These are phyloP conservation scores for Boulengeromyrus knoepffleri DNA, from an alignment of 2,113 vertebrate species.

Conservation along the genomic window DNA sequence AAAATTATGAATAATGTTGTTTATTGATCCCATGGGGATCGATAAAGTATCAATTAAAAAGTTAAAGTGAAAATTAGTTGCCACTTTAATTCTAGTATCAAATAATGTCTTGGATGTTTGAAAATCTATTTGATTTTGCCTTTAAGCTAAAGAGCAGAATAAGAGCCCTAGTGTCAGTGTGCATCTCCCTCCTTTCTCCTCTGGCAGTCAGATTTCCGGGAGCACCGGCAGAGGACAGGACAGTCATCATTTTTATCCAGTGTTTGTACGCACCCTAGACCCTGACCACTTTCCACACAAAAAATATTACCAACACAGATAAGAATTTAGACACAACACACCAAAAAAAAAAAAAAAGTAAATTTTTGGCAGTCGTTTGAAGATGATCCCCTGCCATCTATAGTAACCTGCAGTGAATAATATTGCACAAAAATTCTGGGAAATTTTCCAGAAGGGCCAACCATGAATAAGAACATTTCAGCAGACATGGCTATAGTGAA, in stretches of 20 bases:
- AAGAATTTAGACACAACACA: neutral
- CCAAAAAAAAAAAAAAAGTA: neutral
- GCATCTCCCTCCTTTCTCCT: constrained; percentile 65
- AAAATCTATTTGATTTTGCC: neutral
- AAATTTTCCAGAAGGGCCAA: neutral
- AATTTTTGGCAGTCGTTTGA: neutral
- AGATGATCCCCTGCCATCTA: neutral
- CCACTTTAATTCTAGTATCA: neutral
- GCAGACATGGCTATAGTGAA: neutral
- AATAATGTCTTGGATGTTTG: neutral
- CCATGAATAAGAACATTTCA: neutral
- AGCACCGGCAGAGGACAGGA: constrained; percentile 61
- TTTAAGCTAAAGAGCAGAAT: neutral
- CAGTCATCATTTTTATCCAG: neutral
- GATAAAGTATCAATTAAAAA: no score
- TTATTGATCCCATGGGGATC: neutral
- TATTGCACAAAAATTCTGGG: neutral
- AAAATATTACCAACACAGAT: neutral
- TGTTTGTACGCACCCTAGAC: neutral
- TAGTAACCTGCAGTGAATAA: neutral
- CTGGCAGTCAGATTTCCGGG: constrained; percentile 72
- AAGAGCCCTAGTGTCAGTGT: constrained; percentile 83
- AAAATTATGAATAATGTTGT: neutral
- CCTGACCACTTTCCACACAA: neutral
- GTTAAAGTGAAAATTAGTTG: neutral